Evolutionary conservation across 2,797 vertebrate species (phyloP).

Genomic region (Tauraco hartlaubi): DNA sequence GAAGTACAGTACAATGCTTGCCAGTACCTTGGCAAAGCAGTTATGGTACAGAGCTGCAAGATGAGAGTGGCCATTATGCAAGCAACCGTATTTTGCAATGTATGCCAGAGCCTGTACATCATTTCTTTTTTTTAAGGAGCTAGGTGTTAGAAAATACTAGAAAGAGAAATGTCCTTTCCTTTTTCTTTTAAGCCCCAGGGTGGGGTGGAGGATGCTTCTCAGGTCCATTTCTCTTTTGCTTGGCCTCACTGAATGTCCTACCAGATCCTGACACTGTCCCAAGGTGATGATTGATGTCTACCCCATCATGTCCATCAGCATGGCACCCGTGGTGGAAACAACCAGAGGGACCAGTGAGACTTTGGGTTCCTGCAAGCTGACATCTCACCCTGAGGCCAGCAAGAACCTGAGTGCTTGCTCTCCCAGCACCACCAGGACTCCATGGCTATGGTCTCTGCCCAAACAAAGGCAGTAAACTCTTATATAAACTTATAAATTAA

Average conservation of each 20-base stretch:
- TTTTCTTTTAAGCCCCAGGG: background rate
- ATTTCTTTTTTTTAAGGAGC: background rate
- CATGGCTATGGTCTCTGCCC: too few relatives aligned
- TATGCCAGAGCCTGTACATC: background rate
- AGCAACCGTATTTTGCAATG: background rate
- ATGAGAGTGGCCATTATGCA: background rate
- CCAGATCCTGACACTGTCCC: background rate
- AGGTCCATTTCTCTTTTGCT: background rate
- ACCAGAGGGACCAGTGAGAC: background rate
- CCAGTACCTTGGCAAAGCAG: background rate
- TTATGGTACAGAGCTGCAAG: rapidly evolving
- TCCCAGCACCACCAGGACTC: background rate
- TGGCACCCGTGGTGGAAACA: background rate
- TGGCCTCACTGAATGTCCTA: background rate
- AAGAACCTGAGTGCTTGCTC: background rate
- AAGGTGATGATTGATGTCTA: background rate
- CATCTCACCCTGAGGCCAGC: background rate
- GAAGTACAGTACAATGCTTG: background rate
- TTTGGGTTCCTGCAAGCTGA: background rate
- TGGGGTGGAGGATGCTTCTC: background rate
- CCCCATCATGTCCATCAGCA: rapidly evolving
- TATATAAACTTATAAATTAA: background rate
- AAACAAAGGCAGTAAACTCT: background rate
- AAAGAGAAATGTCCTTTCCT: background rate
- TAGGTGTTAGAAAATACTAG: background rate